Percentiles rank a stretch among this genome's conserved stretches.
Conservation (phyloP, 1,140 invertebrate species). For the Cyclina sinensis region DNA sequence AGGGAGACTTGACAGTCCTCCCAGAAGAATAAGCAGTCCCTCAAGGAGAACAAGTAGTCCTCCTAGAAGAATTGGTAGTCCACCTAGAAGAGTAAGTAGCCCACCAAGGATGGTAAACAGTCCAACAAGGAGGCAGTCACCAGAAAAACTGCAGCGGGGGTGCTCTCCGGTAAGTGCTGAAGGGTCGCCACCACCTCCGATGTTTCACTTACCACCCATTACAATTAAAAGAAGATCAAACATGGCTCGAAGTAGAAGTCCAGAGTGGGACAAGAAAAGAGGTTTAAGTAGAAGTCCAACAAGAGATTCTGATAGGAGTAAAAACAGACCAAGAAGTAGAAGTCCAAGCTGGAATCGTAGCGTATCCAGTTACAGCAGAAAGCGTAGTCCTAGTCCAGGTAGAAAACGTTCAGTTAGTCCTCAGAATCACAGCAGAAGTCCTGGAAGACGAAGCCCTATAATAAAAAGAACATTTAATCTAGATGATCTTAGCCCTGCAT, state of each 20-base stretch:
- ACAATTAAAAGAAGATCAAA: slow-evolving; percentile 54
- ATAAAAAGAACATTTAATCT: slow-evolving; percentile 56
- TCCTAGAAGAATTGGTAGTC: not conserved
- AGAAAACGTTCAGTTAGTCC: slow-evolving; percentile 6
- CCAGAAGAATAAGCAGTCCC: not conserved
- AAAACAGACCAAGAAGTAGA: slow-evolving; percentile 8
- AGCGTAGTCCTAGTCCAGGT: not conserved
- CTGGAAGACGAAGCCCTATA: slow-evolving; percentile 34
- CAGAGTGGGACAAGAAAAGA: slow-evolving; percentile 57
- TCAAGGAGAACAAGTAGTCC: not conserved
- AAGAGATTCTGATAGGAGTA: slow-evolving; percentile 19
- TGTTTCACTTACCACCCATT: slow-evolving; percentile 63
- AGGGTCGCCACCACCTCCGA: slow-evolving; percentile 56
- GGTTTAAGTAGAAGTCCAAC: slow-evolving; percentile 40
- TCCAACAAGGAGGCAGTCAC: slow-evolving; percentile 15
- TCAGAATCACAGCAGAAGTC: not conserved
- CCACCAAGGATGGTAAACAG: slow-evolving; percentile 11
- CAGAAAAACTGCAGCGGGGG: slow-evolving; percentile 47
- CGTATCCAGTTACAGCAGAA: not conserved
- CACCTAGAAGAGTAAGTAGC: not conserved
- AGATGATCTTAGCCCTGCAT: slow-evolving; percentile 36
- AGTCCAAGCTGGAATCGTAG: slow-evolving; percentile 64
- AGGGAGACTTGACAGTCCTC: not conserved
- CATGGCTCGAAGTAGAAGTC: slow-evolving; percentile 39
- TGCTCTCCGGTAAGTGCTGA: slow-evolving; percentile 64